Base-by-base conservation (phyloP, 2,113 vertebrate species). In the Vanacampus margaritifer region DNA sequence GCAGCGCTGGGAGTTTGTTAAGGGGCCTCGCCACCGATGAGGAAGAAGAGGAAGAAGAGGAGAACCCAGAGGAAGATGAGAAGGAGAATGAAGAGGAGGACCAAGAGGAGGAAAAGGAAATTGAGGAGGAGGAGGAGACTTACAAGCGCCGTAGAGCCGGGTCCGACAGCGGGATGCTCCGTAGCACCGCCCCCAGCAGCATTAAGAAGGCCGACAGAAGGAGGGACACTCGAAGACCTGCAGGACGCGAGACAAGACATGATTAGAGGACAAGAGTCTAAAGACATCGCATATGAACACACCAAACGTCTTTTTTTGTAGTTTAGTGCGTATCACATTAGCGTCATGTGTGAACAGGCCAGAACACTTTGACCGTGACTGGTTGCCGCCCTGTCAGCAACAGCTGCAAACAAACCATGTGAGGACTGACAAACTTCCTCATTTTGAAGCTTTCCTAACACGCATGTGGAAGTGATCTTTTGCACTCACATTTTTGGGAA, bases 171-270 rank as follows among this genome's bases (percentile, higher is more conserved):
- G 96, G 96, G 76, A 98, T 72, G 80, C 95, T 94, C 70, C 95
- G 92, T 35, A 98, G 76, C 32, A 87, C 91, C 21, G 95, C 82
- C 62, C 97, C 97, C n/a, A 95, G 11, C 36, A 96, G 89, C 96
- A 98, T 97, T 57, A 98, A 87, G 65, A 94, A 92, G 8, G 93
- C 92, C 0, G 95, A 94, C 66, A 99, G 90, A 45, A 99, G 90
- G 68, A 99, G 93, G 6, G 95, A 96, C 1, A 93, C 83, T 39
- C 97, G 91, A 71, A 99, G 88, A 87, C 97, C 97, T 99, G 89
- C 14, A 77, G 36, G 48, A 86, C 26, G 84, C 32, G 36, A n/a
- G 56, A 86, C 32, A 51, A 21, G 60, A 79, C 0, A 13, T 1
- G 7, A 16, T 1, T 17, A 54, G 5, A 58, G 16, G 9, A 59